These are phyloP conservation scores for Octomys mimax DNA, from an alignment of 2,797 vertebrate genomes.

Conservation along the genomic window DNA sequence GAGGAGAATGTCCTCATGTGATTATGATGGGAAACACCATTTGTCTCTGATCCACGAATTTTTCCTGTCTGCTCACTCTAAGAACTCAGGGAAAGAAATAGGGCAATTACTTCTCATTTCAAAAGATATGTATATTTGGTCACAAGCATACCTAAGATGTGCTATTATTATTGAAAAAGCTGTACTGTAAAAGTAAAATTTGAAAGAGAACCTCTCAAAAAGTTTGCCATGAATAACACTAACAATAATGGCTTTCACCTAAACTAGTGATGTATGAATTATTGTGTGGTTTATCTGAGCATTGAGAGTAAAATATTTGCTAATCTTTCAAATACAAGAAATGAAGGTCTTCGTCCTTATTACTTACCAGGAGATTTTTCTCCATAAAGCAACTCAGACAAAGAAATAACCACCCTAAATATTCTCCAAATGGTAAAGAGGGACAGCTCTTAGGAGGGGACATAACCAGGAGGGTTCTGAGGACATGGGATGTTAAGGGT, in stretches of 20 bases:
- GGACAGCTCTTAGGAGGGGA: background rate
- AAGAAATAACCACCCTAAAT: background rate
- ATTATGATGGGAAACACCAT: background rate
- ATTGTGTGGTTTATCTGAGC: background rate
- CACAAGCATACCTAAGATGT: background rate
- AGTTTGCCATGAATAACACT: background rate
- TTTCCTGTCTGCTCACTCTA: no score
- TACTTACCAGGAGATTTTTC: background rate
- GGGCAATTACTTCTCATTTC: no score
- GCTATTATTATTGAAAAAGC: no score
- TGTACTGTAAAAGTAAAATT: background rate
- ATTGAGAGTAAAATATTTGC: background rate
- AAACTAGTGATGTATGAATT: background rate
- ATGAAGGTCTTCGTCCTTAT: no score
- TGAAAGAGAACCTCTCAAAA: background rate
- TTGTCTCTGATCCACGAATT: no score
- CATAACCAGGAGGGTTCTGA: background rate
- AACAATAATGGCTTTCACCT: background rate
- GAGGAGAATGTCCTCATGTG: background rate
- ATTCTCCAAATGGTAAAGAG: background rate
- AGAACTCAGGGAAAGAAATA: no score
- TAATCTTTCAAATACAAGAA: background rate
- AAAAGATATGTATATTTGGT: no score
- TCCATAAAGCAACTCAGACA: background rate
- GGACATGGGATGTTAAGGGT: background rate